Evolutionary conservation across 2,888 invertebrate genomes (phyloP), one percentile per base, ranked within the genome.

Genomic region (Pilophorus perplexus): DNA sequence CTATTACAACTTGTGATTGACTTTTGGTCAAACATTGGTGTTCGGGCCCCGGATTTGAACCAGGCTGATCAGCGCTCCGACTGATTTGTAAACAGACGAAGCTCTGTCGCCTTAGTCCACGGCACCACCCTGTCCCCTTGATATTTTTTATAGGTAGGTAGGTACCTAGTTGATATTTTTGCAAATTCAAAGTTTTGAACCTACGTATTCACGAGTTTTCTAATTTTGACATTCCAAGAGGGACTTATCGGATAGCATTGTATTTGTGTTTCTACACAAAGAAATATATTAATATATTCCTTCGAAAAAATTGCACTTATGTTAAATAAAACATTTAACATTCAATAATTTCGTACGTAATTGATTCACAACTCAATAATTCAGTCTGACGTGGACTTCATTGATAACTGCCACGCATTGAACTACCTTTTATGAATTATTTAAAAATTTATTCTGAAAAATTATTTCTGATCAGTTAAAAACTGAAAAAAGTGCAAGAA

Each of bases 251-350:
- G 38, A 38, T 2, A 38, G 38, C 38, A 38, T 38, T 38, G 2
- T 38, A 38, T 38, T 38, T 38, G 38, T 38, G 38, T 38, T 38
- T n/a, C n/a, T n/a, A n/a, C n/a, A n/a, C n/a, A n/a, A n/a, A n/a
- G n/a, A n/a, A n/a, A n/a, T n/a, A n/a, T n/a, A n/a, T n/a, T n/a
- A n/a, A n/a, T n/a, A n/a, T n/a, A 38, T 38, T 38, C 38, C 38
- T 38, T 38, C 38, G 38, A 38, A 2, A 6, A 38, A 38, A 38
- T 2, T 3, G 2, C 6, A 38, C 14, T 38, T 38, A 12, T 38
- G 6, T 38, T 38, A 6, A 38, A 38, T 38, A 38, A 38, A 38
- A 2, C 38, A 38, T 38, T 38, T 6, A 38, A 38, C 38, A 38
- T 3, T 38, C 38, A 38, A 38, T 38, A 14, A 6, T 38, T 38